phyloP scores from a whole-genome alignment of 1,140 invertebrate species.

The Archegozetes longisetosus region DNA sequence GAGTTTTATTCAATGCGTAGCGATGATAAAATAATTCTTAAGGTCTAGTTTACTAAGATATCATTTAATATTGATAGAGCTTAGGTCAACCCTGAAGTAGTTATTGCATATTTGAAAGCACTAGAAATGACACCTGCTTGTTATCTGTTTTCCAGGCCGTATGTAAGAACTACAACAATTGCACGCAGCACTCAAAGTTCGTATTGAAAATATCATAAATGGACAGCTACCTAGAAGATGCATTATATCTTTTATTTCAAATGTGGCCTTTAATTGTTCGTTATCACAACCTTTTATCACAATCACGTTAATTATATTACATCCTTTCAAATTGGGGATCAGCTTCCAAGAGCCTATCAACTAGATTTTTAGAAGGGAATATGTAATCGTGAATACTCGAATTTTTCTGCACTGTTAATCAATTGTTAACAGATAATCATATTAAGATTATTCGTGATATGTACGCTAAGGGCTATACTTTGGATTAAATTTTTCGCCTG shows the following conservation, averaged over 20 bases:
- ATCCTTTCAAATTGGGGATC: slow-evolving; percentile 7
- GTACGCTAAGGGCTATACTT: neutral
- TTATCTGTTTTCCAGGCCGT: slow-evolving; percentile 14
- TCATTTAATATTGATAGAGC: neutral
- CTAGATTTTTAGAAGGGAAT: slow-evolving; percentile 8
- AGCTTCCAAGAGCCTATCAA: slow-evolving; percentile 1
- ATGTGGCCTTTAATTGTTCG: slow-evolving; percentile 10
- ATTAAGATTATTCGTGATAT: neutral
- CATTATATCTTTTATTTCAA: slow-evolving; percentile 13
- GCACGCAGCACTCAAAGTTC: slow-evolving; percentile 10
- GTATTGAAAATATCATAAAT: slow-evolving; percentile 19
- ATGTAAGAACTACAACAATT: slow-evolving; percentile 19
- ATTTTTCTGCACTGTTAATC: slow-evolving; percentile 7
- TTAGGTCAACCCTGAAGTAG: neutral
- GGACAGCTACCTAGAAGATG: slow-evolving; percentile 16
- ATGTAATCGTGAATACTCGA: neutral
- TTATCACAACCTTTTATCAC: slow-evolving; percentile 1
- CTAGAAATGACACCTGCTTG: neutral
- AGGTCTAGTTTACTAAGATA: neutral
- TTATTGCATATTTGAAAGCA: slow-evolving; percentile 14
- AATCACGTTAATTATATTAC: slow-evolving; percentile 10
- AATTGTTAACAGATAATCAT: neutral
- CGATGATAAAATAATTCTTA: neutral
- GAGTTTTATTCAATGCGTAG: neutral
- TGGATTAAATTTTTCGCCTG: slow-evolving; percentile 10